Conservation (phyloP, 2,888 invertebrate genomes). For the Oxyteleia sp. region DNA sequence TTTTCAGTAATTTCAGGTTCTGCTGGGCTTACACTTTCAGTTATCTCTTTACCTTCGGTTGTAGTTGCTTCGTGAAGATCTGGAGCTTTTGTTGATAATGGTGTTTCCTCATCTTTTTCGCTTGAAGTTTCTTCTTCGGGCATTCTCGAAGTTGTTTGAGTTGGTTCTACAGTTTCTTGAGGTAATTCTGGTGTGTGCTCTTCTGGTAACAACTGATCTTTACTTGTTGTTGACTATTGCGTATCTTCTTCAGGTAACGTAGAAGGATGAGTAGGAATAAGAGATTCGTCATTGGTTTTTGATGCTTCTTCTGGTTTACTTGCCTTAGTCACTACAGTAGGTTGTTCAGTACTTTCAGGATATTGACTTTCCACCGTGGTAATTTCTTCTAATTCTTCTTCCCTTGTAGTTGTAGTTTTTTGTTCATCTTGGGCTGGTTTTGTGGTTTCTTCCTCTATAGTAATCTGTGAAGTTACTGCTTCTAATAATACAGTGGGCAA, state of each 20-base stretch:
- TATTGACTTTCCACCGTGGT: constrained; percentile 6
- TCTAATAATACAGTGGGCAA: too few species aligned
- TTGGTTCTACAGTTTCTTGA: constrained; percentile 72
- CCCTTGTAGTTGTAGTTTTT: constrained; percentile 42
- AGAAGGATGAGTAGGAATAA: not conserved
- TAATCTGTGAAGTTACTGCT: too few species aligned
- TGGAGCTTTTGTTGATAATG: constrained; percentile 42
- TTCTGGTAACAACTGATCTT: constrained; percentile 14
- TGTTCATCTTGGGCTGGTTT: constrained; percentile 25
- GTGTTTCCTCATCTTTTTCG: constrained; percentile 59
- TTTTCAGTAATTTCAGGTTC: constrained; percentile 44
- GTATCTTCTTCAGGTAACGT: constrained; percentile 68
- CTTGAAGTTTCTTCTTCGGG: constrained; percentile 66
- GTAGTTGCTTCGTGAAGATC: constrained; percentile 30
- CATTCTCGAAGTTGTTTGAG: constrained; percentile 70
- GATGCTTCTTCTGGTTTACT: not conserved
- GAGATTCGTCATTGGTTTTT: not conserved
- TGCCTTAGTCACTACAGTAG: constrained; percentile 37
- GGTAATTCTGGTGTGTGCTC: constrained; percentile 35
- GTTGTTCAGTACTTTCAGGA: constrained; percentile 60
- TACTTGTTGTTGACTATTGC: constrained; percentile 39
- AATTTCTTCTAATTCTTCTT: constrained; percentile 53
- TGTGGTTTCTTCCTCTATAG: constrained; percentile 26
- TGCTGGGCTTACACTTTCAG: constrained; percentile 3
- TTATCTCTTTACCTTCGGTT: constrained; percentile 13